Percentiles rank a stretch among this genome's conserved stretches.
These are phyloP conservation scores for Dromiciops gliroides DNA, from an alignment of 2,113 vertebrate genomes.

Conservation along the genomic window DNA sequence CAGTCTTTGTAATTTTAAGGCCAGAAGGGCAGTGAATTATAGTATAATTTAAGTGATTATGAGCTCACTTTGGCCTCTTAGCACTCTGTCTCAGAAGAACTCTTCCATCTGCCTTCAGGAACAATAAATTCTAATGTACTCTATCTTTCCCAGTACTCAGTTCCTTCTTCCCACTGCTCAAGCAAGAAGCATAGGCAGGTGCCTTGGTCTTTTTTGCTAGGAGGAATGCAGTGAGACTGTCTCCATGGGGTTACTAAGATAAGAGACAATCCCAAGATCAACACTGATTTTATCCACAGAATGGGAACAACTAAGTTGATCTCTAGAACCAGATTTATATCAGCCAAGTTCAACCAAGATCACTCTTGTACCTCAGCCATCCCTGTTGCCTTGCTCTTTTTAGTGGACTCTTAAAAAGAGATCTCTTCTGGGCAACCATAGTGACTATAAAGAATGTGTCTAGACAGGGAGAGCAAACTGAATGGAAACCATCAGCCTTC, in stretches of 20 bases:
- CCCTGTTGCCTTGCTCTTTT: neutral
- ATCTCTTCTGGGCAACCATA: neutral
- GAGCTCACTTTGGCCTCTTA: constrained; percentile 44
- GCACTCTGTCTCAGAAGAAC: constrained; percentile 1
- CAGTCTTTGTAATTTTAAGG: constrained; percentile 10
- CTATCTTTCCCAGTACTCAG: neutral
- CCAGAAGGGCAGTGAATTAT: constrained; percentile 35
- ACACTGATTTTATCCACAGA: constrained; percentile 1
- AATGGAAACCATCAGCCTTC: neutral
- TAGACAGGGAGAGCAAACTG: neutral
- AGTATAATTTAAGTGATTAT: constrained; percentile 26
- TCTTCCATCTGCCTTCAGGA: constrained; percentile 51
- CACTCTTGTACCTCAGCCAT: neutral
- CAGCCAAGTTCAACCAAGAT: too few relatives aligned
- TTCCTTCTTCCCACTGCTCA: neutral
- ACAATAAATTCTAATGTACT: neutral
- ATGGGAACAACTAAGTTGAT: constrained; percentile 35
- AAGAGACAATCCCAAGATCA: constrained; percentile 48
- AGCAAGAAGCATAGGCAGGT: neutral
- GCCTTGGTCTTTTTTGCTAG: neutral
- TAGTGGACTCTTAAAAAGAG: neutral
- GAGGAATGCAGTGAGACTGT: constrained; percentile 4
- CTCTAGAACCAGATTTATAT: constrained; percentile 21
- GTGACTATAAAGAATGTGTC: too few relatives aligned
- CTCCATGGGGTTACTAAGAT: neutral